Percentiles rank a stretch among this genome's conserved stretches.
Conservation (phyloP, 2,888 invertebrate species). For the Eugnorisma glareosa region DNA sequence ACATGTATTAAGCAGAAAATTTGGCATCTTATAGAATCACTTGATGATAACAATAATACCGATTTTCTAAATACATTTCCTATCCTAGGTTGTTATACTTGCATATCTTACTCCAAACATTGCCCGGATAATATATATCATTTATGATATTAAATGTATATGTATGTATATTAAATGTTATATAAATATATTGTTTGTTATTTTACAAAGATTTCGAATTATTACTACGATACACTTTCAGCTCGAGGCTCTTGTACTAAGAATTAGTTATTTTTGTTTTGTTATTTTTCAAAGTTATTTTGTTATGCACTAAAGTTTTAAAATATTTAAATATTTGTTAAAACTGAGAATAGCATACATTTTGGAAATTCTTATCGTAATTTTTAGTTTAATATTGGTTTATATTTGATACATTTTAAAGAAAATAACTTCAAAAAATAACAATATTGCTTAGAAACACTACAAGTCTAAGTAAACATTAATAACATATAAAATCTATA, state of each 20-base stretch:
- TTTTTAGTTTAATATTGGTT: not conserved
- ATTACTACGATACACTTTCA: slow-evolving; percentile 88
- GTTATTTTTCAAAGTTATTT: slow-evolving; percentile 43
- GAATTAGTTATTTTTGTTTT: slow-evolving; percentile 31
- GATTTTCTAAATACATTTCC: not conserved
- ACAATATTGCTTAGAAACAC: slow-evolving; percentile 7
- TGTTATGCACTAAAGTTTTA: slow-evolving; percentile 8
- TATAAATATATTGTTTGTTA: slow-evolving; percentile 68
- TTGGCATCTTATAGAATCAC: slow-evolving; percentile 17
- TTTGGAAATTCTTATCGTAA: not conserved
- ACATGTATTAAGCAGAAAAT: slow-evolving; percentile 3
- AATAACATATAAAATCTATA: slow-evolving; percentile 31
- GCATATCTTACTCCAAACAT: slow-evolving; percentile 17
- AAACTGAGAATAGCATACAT: slow-evolving; percentile 17
- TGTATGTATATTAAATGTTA: slow-evolving; percentile 61
- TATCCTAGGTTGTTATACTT: not conserved
- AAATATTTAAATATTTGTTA: not conserved
- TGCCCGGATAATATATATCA: slow-evolving; percentile 36
- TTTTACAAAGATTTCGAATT: slow-evolving; percentile 79
- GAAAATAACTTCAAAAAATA: slow-evolving; percentile 41
- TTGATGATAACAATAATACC: not conserved
- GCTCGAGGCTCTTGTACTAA: slow-evolving; percentile 76
- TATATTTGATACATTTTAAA: not conserved
- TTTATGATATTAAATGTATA: slow-evolving; percentile 51
- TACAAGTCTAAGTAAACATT: slow-evolving; percentile 22